Base-by-base conservation (phyloP, 2,797 vertebrate species). In the Tragelaphus eurycerus region DNA sequence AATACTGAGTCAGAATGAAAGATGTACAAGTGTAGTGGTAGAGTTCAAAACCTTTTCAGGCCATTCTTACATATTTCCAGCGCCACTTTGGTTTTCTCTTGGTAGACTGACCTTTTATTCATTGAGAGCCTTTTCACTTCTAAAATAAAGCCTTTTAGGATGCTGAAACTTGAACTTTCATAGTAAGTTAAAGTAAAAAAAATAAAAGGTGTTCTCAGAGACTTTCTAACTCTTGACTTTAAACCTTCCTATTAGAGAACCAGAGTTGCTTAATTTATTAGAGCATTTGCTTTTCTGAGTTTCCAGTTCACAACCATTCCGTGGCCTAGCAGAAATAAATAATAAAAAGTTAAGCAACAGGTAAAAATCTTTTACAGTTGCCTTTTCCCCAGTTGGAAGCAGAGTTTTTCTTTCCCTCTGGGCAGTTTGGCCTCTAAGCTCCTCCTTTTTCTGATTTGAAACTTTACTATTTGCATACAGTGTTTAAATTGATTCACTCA, bases 241-340 rank as follows among this genome's bases (percentile, higher is more conserved):
- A 91, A 93, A n/a, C 3, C 29, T 94, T 31, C 25, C 38, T 94
- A 21, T 92, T 25, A 82, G 52, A 96, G 78, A 82, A 76, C 29
- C 57, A 3, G 15, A 96, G 54, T 96, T 97, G 43, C 79, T 91
- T 93, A 93, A 88, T 95, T 94, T 95, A 78, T 91, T 82, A 64
- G 31, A 92, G 34, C 60, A 85, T 89, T 96, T 96, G 57, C 85
- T 97, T 97, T 96, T 95, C 88, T 74, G 62, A 90, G 92, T 83
- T 64, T 59, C 31, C 29, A 91, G 48, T 17, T 84, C 34, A 78
- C 59, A 89, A 8, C 54, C 15, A 50, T 84, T 86, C 86, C 17
- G 55, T 86, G 78, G 31, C 64, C 54, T 43, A 88, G 60, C 46
- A 86, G 81, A 96, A 91, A 88, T 76, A 96, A 52, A 48, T 76